phyloP scores from a whole-genome alignment of 2,113 vertebrate species.

The Ahaetulla prasina region DNA sequence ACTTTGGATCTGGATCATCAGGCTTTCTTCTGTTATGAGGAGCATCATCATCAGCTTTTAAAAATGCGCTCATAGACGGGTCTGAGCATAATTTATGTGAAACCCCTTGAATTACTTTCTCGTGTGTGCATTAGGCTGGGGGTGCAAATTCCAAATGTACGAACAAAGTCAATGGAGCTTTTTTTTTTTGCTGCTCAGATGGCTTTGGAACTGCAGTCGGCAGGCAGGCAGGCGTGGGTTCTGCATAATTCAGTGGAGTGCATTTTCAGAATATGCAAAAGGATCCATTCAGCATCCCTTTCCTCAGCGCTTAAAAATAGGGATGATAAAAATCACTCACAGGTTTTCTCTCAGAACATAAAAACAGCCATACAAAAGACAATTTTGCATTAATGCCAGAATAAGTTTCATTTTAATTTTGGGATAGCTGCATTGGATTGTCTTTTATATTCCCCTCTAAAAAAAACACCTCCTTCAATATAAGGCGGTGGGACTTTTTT shows the following conservation, averaged over 20 bases:
- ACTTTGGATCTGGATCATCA: not conserved
- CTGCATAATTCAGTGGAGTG: slow-evolving; percentile 21
- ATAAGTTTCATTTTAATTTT: not conserved
- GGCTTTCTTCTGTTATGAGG: slow-evolving; percentile 11
- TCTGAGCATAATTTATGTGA: not conserved
- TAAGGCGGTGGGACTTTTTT: not conserved
- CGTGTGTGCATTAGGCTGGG: slow-evolving; percentile 1
- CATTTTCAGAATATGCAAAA: not conserved
- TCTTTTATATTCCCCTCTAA: not conserved
- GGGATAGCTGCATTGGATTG: not conserved
- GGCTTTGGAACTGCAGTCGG: not conserved
- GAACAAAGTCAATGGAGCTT: not conserved
- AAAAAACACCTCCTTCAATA: not conserved
- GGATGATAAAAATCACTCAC: not conserved
- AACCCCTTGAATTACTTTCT: slow-evolving; percentile 16
- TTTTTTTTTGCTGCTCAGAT: not conserved
- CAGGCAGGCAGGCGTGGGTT: not conserved
- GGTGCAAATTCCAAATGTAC: not conserved
- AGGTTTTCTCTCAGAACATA: not conserved
- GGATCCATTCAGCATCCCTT: not conserved
- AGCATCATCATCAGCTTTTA: not conserved
- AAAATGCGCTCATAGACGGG: not conserved
- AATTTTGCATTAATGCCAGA: not conserved
- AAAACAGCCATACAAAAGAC: not conserved
- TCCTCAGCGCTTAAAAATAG: not conserved